Evolutionary conservation across 2,888 invertebrate species (phyloP), one percentile per base, ranked within the genome.

Genomic region (Catotricha subobsoleta): DNA sequence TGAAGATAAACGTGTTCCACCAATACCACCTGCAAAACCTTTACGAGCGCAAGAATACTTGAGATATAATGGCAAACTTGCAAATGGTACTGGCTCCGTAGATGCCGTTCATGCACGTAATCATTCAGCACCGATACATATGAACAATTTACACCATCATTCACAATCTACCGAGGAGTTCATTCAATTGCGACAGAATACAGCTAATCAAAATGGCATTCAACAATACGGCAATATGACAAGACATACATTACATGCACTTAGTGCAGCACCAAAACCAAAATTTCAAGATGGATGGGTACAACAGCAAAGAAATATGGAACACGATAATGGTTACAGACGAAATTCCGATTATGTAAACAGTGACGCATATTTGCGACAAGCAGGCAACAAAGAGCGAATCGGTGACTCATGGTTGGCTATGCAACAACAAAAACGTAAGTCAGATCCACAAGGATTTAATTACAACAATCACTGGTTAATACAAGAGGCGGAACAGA

Each of bases 401-500:
- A 49, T 51, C 3, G 51, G 45, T 38, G 57, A 59, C n/a, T 48
- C 50, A 8, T 60, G 59, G 58, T 38, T 79, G 45, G 81, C 83
- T 75, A 69, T 81, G 51, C 79, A 76, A 53, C 67, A 74, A 35
- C 67, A 74, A 33, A 70, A 77, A 51, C 67, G 72, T 43, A 76
- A 71, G 47, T 62, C 65, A 4, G 67, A 73, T 52, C 69, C 73
- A 0, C 61, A 67, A 16, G 68, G 69, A 50, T 76, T 72, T 50
- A 76, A 75, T 54, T 79, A 80, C 53, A 73, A 72, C 52, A 83
- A 88, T 51, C 90, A 92, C 57, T 91, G 91, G 91, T 68, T 92
- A n/a, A 77, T 87, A 56, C 67, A 90, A 76, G 91, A 92, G 59
- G 90, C 91, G 0, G 91, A 92, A 57, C 78, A 88, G 51, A 69